Evolutionary conservation across 1,140 invertebrate species (phyloP).

Genomic region (Sipha flava): DNA sequence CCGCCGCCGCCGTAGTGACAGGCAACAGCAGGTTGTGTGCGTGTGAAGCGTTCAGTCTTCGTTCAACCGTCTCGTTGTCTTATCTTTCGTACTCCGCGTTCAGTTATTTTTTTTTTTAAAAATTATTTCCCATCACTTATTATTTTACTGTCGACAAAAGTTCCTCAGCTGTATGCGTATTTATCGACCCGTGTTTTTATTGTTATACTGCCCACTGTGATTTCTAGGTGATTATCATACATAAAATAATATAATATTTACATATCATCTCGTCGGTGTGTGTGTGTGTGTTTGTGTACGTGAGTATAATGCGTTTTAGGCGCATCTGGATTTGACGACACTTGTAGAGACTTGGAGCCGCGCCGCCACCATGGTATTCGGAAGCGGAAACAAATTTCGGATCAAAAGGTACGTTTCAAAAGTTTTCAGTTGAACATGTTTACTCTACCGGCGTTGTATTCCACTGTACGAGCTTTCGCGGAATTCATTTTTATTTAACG

Average conservation of each 20-base stretch:
- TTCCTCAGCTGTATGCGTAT: too few species aligned
- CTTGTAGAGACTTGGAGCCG: neutral
- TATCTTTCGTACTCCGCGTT: constrained; percentile 25
- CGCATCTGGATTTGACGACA: constrained; percentile 35
- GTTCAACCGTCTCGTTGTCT: neutral
- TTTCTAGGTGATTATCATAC: too few species aligned
- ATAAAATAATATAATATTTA: too few species aligned
- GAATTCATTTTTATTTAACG: too few species aligned
- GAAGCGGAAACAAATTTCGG: constrained; percentile 53
- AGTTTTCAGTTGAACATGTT: neutral
- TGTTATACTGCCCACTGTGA: too few species aligned
- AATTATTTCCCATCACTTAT: too few species aligned
- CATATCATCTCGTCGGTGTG: too few species aligned
- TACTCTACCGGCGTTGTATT: too few species aligned
- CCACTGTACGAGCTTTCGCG: too few species aligned
- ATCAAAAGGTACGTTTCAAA: constrained; percentile 48
- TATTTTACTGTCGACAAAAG: too few species aligned
- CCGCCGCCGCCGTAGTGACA: neutral
- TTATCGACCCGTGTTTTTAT: too few species aligned
- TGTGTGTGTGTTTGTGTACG: neutral
- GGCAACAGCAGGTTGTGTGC: neutral
- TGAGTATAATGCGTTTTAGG: neutral
- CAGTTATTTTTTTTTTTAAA: constrained; percentile 25
- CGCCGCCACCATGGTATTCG: constrained; percentile 51
- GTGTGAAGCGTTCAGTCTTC: neutral